These are phyloP conservation scores for Caradrina clavipalpis DNA, from an alignment of 2,888 invertebrate genomes.

Conservation along the genomic window DNA sequence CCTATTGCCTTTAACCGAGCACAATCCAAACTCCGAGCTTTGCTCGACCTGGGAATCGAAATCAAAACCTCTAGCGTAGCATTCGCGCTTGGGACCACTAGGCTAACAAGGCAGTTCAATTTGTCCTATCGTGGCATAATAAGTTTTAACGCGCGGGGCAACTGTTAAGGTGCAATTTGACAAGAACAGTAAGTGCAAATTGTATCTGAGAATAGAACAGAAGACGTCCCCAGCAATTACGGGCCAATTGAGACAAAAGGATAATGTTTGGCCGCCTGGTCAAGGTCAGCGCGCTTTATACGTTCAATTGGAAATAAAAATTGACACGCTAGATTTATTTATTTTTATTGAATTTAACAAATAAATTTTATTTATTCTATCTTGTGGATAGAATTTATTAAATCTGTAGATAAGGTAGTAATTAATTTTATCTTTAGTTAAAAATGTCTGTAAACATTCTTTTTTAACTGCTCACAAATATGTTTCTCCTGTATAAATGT, in stretches of 20 bases:
- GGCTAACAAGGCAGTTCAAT: no score
- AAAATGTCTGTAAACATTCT: no score
- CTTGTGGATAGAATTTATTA: neutral
- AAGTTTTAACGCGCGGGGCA: slow-evolving; percentile 56
- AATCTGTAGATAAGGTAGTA: no score
- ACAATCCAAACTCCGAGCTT: no score
- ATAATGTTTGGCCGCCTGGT: slow-evolving; percentile 89
- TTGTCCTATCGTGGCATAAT: slow-evolving; percentile 35
- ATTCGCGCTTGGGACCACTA: no score
- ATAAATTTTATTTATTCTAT: neutral
- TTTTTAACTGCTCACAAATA: no score
- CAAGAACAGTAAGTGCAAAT: slow-evolving; percentile 84
- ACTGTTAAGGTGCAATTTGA: slow-evolving; percentile 87
- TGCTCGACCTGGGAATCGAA: no score
- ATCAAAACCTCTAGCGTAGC: no score
- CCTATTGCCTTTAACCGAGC: no score
- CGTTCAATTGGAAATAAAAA: slow-evolving; percentile 86
- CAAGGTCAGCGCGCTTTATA: slow-evolving; percentile 82
- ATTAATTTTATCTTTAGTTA: no score
- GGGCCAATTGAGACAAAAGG: slow-evolving; percentile 89
- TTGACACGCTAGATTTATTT: slow-evolving; percentile 82
- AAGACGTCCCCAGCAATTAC: slow-evolving; percentile 87
- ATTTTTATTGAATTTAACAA: slow-evolving; percentile 45
- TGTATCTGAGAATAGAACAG: slow-evolving; percentile 88
- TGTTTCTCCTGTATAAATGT: no score